Percentiles rank a stretch among this genome's conserved stretches.
These are phyloP conservation scores for Pomacea canaliculata DNA, from an alignment of 2,888 invertebrate species.

Conservation along the genomic window DNA sequence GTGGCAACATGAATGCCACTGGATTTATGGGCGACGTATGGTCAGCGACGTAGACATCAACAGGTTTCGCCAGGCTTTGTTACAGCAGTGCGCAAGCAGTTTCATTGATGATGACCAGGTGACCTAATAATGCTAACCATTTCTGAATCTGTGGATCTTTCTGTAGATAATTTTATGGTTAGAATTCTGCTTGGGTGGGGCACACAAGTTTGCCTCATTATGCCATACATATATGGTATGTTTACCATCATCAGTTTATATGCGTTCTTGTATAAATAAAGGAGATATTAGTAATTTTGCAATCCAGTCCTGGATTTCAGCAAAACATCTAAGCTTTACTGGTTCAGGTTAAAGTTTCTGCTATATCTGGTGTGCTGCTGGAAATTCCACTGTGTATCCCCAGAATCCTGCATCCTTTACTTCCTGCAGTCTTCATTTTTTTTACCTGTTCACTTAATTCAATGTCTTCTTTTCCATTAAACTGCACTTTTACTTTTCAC, in stretches of 20 bases:
- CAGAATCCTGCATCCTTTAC: neutral
- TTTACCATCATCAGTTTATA: no score
- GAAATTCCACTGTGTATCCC: neutral
- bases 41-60: slow-evolving; percentile 66
- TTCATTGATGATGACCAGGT: slow-evolving; percentile 66
- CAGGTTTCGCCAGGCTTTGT: slow-evolving; percentile 65
- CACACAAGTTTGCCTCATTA: no score
- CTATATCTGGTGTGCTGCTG: no score
- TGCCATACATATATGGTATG: no score
- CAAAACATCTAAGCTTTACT: no score
- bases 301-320: no score
- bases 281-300: no score
- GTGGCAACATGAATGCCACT: slow-evolving; percentile 70
- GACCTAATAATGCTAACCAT: slow-evolving; percentile 7
- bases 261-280: no score
- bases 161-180: no score
- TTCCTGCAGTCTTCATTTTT: neutral
- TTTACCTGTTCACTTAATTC: neutral
- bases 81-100: slow-evolving; percentile 67
- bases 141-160: no score
- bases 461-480: neutral
- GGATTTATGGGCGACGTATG: slow-evolving; percentile 68
- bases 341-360: no score
- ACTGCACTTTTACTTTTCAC: neutral
- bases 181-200: no score